Percentiles rank a stretch among this genome's conserved stretches.
Conservation (phyloP, 2,888 invertebrate genomes). For the Sinelater perroti region DNA sequence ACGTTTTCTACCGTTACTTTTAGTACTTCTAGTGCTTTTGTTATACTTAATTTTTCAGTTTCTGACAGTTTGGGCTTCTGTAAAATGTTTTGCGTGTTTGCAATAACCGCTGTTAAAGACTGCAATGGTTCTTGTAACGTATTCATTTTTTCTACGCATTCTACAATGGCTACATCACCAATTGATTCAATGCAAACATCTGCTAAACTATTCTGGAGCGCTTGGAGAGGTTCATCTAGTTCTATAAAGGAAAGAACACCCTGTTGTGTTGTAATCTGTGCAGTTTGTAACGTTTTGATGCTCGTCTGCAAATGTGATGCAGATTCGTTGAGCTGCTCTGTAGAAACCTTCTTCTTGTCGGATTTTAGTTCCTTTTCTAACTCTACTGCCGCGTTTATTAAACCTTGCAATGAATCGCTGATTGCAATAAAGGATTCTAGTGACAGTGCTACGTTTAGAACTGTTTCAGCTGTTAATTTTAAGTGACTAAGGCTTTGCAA, state of each 20-base stretch:
- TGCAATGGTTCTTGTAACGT: constrained; percentile 7
- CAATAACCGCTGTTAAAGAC: constrained; percentile 2
- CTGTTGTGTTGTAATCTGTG: background rate
- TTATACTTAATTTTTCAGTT: constrained; percentile 14
- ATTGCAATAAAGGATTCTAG: constrained; percentile 4
- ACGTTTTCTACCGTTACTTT: constrained; percentile 20
- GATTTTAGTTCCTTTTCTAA: background rate
- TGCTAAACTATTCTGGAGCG: background rate
- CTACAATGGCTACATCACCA: background rate
- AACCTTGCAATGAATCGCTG: constrained; percentile 14
- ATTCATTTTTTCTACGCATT: background rate
- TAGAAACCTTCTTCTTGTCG: background rate
- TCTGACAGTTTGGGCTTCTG: constrained; percentile 11
- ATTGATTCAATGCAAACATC: background rate
- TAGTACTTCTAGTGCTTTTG: constrained; percentile 16
- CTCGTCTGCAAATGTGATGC: constrained; percentile 22
- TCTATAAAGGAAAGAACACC: background rate
- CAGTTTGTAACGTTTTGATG: constrained; percentile 17
- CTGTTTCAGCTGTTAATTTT: background rate
- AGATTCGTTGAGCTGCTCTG: constrained; percentile 21
- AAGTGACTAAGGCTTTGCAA: background rate
- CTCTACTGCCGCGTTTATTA: constrained; percentile 7
- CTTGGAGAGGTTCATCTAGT: background rate
- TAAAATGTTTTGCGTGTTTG: background rate
- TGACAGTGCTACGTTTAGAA: background rate